Evolutionary conservation across 2,797 vertebrate genomes (phyloP), one percentile per base, ranked within the genome.

Genomic region (Schizopygopsis malacanthus): DNA sequence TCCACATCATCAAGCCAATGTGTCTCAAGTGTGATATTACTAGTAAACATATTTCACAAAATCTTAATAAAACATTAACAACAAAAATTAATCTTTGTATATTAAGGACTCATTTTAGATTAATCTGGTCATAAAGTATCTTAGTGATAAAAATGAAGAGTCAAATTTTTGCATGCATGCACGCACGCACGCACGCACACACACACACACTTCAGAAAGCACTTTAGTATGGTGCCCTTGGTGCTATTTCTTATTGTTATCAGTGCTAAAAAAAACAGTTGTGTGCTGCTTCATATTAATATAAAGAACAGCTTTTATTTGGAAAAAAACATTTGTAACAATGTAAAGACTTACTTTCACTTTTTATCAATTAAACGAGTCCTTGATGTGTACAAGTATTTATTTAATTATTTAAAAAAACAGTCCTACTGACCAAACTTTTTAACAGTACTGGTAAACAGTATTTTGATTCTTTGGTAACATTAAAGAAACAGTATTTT

Each of bases 11-110:
- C 10, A 80, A 63, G 20, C n/a, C 61, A 67, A 8, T 37, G 63
- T 67, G 63, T 67, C 28, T 67, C 33, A 7, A 33, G 43, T 80
- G 79, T 50, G 79, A 80, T 50, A 80, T 67, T 50, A 80, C 47
- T 80, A 22, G 59, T 47, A 20, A 45, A 63, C 70, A 45, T 41
- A 72, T 45, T 72, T 45, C 6, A 69, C 12, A 4, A n/a, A 47
- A 16, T 72, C 6, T 25, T 47, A 15, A 72, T 47, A 16, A 25
- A 72, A 47, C n/a, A 33, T 33, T 65, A 65, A 33, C 61, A 65
- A 65, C 61, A 65, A 37, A 67, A 37, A 67, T 8, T 33, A 16
- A 67, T 13, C 16, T 67, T 67, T 67, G 63, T 16, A 67, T 16
- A 67, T 67, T 6, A 33, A 67, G 28, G 25, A 16, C 28, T 8